Conservation (phyloP, 2,888 invertebrate genomes). For the Isoperla grammatica region DNA sequence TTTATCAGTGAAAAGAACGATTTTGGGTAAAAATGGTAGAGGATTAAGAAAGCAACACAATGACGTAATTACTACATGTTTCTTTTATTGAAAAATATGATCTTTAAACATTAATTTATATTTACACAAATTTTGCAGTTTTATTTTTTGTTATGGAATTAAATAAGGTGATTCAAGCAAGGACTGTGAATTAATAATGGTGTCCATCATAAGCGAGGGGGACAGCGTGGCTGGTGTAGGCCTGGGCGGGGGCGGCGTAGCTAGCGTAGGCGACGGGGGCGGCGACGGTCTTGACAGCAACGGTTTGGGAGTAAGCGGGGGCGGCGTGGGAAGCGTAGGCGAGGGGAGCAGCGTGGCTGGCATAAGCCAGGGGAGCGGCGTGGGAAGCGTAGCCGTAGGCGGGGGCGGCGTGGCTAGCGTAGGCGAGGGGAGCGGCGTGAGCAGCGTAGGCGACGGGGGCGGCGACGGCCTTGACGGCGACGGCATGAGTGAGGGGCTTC, state of each 20-base stretch:
- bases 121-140: no score
- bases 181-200: constrained; percentile 21
- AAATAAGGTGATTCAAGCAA: no score
- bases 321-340: constrained; percentile 29
- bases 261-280: constrained; percentile 31
- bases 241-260: constrained; percentile 22
- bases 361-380: constrained; percentile 20
- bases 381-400: constrained; percentile 21
- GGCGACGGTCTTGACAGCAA: constrained; percentile 25
- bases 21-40: no score
- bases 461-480: constrained; percentile 38
- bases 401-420: constrained; percentile 24
- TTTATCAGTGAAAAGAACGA: no score
- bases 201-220: constrained; percentile 25
- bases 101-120: no score
- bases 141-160: no score
- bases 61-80: no score
- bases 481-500: constrained; percentile 40
- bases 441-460: constrained; percentile 24
- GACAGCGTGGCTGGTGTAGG: constrained; percentile 18
- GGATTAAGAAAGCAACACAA: no score
- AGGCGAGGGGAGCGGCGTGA: constrained; percentile 22
- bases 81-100: no score
- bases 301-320: constrained; percentile 25
- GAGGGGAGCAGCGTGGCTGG: constrained; percentile 12